Percentiles rank a stretch among this genome's conserved stretches.
These are phyloP conservation scores for Sphaeridia pumilis DNA, from an alignment of 2,888 invertebrate genomes.

Conservation along the genomic window DNA sequence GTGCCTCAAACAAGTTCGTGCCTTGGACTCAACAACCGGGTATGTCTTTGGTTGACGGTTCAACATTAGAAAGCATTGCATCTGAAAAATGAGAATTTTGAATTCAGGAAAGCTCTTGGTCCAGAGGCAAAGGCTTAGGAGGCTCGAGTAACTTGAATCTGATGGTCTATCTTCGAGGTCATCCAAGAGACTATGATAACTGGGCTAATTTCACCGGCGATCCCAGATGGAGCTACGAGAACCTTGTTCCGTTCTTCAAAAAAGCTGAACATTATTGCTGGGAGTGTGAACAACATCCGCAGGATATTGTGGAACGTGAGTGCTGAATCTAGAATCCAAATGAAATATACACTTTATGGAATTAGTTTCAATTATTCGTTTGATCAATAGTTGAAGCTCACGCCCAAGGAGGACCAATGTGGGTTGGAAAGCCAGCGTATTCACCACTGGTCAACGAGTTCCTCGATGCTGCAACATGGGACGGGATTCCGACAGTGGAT, in stretches of 20 bases:
- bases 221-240: no score
- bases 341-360: neutral
- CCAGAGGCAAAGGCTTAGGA: no score
- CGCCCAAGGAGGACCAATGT: neutral
- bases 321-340: neutral
- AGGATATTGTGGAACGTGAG: no score
- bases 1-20: slow-evolving; percentile 31
- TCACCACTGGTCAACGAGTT: neutral
- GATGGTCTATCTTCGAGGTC: no score
- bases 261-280: no score
- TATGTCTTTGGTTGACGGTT: slow-evolving; percentile 12
- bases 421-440: neutral
- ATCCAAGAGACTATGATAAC: no score
- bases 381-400: neutral
- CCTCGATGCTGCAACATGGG: neutral
- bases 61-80: neutral
- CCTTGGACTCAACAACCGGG: slow-evolving; percentile 28
- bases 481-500: neutral
- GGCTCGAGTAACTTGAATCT: no score
- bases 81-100: no score
- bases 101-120: no score
- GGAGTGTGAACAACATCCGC: no score
- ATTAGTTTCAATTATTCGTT: neutral
- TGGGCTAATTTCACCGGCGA: no score
- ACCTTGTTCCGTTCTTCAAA: no score